Percentiles rank a stretch among this genome's conserved stretches.
Conservation (phyloP, 2,113 vertebrate species). For the Apodemus sylvaticus region DNA sequence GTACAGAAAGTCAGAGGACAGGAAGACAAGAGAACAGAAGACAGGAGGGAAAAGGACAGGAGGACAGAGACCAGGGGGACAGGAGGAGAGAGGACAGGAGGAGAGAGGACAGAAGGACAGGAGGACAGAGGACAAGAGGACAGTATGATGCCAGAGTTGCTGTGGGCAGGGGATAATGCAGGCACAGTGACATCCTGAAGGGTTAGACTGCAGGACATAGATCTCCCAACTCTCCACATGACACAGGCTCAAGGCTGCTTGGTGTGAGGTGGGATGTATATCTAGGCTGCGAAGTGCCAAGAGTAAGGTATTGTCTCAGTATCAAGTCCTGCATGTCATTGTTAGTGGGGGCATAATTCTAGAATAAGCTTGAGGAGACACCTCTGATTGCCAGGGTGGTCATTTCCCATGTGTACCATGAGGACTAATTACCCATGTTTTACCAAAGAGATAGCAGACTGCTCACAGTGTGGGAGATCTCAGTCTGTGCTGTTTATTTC, state of each 20-base stretch:
- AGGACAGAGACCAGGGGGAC: too few species aligned
- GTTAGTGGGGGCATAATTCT: background rate
- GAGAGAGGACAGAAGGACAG: too few species aligned
- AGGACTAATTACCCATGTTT: background rate
- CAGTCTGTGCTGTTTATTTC: background rate
- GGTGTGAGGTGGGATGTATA: accelerated
- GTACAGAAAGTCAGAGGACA: too few species aligned
- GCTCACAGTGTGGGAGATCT: too few species aligned
- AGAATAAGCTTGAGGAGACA: background rate
- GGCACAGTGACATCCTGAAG: background rate
- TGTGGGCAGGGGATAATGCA: background rate
- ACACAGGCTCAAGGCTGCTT: background rate
- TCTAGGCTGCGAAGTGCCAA: background rate
- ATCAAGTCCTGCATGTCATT: background rate
- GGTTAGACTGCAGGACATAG: accelerated
- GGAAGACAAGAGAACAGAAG: too few species aligned
- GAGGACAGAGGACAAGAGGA: too few species aligned
- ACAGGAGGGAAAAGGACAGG: too few species aligned
- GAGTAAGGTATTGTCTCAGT: background rate
- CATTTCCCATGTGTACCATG: background rate
- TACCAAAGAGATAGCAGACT: background rate
- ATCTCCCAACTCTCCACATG: background rate
- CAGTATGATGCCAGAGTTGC: background rate
- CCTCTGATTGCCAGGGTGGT: background rate
- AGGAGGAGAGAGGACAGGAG: too few species aligned